Base-by-base conservation (phyloP, 2,797 vertebrate genomes). In the Aphelocoma californica region DNA sequence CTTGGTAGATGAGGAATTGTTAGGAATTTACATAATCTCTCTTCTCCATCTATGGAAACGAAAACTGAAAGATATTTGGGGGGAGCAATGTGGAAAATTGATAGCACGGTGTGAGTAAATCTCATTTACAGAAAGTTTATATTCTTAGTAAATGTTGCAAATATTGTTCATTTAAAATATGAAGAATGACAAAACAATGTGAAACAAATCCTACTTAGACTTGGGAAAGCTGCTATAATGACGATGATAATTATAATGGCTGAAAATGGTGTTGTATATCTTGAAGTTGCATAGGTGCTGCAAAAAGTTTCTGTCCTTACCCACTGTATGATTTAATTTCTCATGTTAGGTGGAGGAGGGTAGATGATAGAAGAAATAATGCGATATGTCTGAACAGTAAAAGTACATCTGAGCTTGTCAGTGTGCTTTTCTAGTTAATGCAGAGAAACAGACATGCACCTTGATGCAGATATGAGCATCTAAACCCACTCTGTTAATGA, bases 1-100 rank as follows among this genome's bases (percentile, higher is more conserved):
- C 86, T 78, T 93, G 48, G 88, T 92, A 86, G 78, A 45, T 83
- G 71, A 75, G 44, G 75, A 81, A 61, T 93, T 67, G 36, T 69
- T 79, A 66, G 88, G 60, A 94, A 92, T 71, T 61, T 45, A 65
- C 54, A 54, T 92, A 85, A 80, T 91, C 61, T 94, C 67, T 77
- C 78, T 73, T 79, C 36, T 78, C 19, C 48, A 42, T 92, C 86
- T 81, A 44, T 72, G 36, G 62, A 81, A 92, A 61, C 78, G 19
- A 78, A 90, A 93, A 73, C 65, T 88, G 72, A 57, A 88, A 83
- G 78, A 74, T 83, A 77, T 31, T 42, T 36, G 13, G 4, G 67
- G 34, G 34, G 21, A 57, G 51, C 17, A 72, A 16, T 75, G 51
- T 81, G 62, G 32, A 88, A 93, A 85, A 75, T 12, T 65, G n/a